Conservation (phyloP, 2,888 invertebrate species). For the Willowsia nigromaculata region DNA sequence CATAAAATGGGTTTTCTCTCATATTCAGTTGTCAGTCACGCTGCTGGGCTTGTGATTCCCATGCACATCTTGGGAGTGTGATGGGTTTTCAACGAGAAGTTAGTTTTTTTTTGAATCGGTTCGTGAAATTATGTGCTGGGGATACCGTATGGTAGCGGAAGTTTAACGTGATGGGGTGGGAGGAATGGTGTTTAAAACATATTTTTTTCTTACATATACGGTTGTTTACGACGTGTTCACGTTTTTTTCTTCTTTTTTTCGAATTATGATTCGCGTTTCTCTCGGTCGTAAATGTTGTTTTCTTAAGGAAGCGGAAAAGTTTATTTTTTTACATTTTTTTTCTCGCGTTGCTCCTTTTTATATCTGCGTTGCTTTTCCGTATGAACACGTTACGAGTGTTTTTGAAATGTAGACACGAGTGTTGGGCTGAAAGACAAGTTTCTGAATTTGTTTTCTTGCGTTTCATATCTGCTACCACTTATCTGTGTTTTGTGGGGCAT, state of each 20-base stretch:
- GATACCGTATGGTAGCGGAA: not conserved
- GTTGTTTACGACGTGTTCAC: slow-evolving; percentile 25
- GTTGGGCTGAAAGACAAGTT: slow-evolving; percentile 8
- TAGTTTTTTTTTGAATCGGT: not conserved
- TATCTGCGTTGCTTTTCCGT: not conserved
- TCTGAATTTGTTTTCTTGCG: slow-evolving; percentile 1
- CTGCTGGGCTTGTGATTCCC: not conserved
- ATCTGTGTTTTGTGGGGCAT: slow-evolving; percentile 11
- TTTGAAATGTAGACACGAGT: not conserved
- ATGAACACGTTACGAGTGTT: not conserved
- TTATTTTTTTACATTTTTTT: not conserved
- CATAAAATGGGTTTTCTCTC: not conserved
- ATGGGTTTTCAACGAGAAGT: not conserved
- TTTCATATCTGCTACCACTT: slow-evolving; percentile 11
- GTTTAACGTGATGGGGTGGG: slow-evolving; percentile 36
- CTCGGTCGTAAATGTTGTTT: not conserved
- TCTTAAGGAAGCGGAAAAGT: not conserved
- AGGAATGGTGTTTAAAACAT: slow-evolving; percentile 41
- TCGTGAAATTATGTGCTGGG: not conserved
- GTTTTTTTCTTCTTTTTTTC: not conserved
- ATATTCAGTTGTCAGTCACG: slow-evolving; percentile 23
- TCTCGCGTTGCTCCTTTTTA: not conserved
- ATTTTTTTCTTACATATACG: not conserved
- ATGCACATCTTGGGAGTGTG: not conserved
- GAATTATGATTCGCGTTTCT: not conserved